Conservation (phyloP, 2,888 invertebrate species). For the Himalopsyche anomala region DNA sequence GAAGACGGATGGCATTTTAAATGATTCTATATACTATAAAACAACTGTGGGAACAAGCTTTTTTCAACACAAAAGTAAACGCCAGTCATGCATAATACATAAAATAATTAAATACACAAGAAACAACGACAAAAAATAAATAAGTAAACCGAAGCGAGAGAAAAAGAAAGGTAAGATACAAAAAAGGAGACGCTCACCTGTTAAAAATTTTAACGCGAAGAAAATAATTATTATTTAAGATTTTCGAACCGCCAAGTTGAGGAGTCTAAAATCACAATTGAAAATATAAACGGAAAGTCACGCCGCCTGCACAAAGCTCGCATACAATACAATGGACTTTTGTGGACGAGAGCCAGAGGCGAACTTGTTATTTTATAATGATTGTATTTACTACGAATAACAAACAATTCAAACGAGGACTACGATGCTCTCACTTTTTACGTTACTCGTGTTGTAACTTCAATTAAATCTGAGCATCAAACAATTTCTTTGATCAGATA, state of each 20-base stretch:
- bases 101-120: slow-evolving; percentile 33
- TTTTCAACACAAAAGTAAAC: neutral
- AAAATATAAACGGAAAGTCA: slow-evolving; percentile 38
- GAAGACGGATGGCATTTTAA: neutral
- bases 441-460: too few relatives aligned
- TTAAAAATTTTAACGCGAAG: slow-evolving; percentile 2
- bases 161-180: neutral
- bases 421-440: too few relatives aligned
- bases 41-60: slow-evolving; percentile 29
- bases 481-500: too few relatives aligned
- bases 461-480: too few relatives aligned
- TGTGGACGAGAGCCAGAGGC: slow-evolving; percentile 6
- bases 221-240: slow-evolving; percentile 35
- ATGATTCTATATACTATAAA: neutral
- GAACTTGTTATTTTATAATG: neutral
- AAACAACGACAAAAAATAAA: neutral
- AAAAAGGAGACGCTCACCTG: neutral
- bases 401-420: too few relatives aligned
- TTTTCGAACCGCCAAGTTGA: slow-evolving; percentile 7
- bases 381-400: too few relatives aligned
- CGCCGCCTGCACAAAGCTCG: slow-evolving; percentile 40
- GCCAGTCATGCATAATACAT: slow-evolving; percentile 27
- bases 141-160: neutral
- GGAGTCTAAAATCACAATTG: slow-evolving; percentile 39
- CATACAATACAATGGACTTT: slow-evolving; percentile 16